Evolutionary conservation across 2,113 vertebrate species (phyloP), one percentile per base, ranked within the genome.

Genomic region (Lophura nycthemera): DNA sequence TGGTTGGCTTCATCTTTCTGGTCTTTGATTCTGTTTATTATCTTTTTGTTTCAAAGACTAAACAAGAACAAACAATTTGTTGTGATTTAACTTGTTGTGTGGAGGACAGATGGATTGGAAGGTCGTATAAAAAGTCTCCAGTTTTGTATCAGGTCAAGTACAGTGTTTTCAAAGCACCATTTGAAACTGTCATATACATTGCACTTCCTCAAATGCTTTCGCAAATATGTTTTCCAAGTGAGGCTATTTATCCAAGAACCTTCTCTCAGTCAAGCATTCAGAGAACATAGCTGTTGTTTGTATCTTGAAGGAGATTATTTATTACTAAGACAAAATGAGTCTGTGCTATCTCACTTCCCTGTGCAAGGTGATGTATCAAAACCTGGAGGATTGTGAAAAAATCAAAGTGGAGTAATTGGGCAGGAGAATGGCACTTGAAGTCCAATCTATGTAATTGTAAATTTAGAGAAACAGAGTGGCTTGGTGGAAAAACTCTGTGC

Each of bases 261-360:
- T 88, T 81, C 75, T 89, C 77, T 75, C 88, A 93, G 87, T 85
- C 85, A 83, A 48, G 76, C 24, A 3, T 95, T 95, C 85, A 81
- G 64, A 72, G 76, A 89, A 78, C 77, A 75, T 86, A 95, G 79
- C 83, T 81, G 87, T 80, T 94, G 78, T 88, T 93, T 89, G 69
- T 13, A 47, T 92, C 88, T 83, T 65, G 57, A 88, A 95, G 48
- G 89, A 86, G 94, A 94, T 94, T 91, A 91, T 95, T 95, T 96
- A 88, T 93, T 96, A 27, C 61, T 24, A 38, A 77, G 69, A 89
- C 52, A 88, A 92, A 95, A 92, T 75, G 52, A 75, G 30, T 77
- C 61, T 71, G 38, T 43, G 5, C 57, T 81, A 92, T 48, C 7
- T 1, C 69, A 36, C 20, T 88, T 61, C 52, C 52, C 63, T 81